Evolutionary conservation across 1,140 invertebrate genomes (phyloP), one percentile per base, ranked within the genome.

Genomic region (Stegodyphus mimosarum): DNA sequence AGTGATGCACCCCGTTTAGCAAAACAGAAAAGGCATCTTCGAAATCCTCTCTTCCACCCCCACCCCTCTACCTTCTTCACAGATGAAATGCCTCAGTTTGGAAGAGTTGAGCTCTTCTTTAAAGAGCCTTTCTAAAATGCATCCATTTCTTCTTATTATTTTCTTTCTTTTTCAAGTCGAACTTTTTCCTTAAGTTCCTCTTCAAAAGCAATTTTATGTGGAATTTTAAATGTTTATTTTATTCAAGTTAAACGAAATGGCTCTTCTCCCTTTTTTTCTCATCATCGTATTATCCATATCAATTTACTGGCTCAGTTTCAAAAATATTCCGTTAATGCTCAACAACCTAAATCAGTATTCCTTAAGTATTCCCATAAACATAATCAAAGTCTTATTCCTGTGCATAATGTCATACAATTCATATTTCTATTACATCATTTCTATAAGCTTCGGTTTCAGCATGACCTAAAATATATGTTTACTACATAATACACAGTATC

Each of bases 1-100:
- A 85, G 52, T 85, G 83, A 85, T 85, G 83, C 81, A 67, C 72
- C 81, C 81, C 72, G 70, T 74, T 73, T 74, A 64, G 52, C 77
- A 71, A 78, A 80, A 80, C 66, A 71, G 78, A 72, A 72, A 60
- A 80, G 78, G 78, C 78, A 80, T 80, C 67, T 81, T 52, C 49
- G 13, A 63, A 81, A 81, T 73, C 79, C 69, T 81, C 53, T 11
- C 60, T 55, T 75, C 33, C 13, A 51, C n/a, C 17, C 17, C 70
- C 9, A 15, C 50, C 71, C 18, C 60, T 15, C 48, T 33, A 33
- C 33, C 49, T 64, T 63, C 55, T 78, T 55, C 73, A 15, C 53
- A 64, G n/a, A 75, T 63, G 53, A 60, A 63, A 75, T 60, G 73
- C 53, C 55, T 18, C 55, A 7, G 18, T 69, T 79, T 55, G 52